Conservation (phyloP, 2,113 vertebrate genomes). For the Gobio gobio region DNA sequence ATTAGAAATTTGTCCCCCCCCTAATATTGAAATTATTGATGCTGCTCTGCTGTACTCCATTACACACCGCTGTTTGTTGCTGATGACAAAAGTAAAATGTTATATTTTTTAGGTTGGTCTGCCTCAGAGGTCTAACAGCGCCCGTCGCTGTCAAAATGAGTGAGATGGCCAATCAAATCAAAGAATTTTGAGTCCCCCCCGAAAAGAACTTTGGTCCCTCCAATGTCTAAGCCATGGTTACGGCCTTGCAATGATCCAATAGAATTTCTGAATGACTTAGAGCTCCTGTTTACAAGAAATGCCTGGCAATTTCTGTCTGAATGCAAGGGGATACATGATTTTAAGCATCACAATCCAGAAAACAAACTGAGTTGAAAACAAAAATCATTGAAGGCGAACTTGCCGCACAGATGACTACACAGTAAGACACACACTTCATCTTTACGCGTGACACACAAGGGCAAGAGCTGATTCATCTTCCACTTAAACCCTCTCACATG, state of each 20-base stretch:
- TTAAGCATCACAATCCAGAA: background rate
- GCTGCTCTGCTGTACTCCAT: too few relatives aligned
- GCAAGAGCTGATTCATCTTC: constrained; percentile 34
- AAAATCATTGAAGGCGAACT: background rate
- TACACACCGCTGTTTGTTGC: too few relatives aligned
- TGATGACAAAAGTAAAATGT: too few relatives aligned
- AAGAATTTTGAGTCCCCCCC: too few relatives aligned
- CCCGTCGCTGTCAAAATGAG: too few relatives aligned
- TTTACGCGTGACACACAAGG: constrained; percentile 1
- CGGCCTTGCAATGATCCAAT: background rate
- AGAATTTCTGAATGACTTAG: background rate
- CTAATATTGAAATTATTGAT: too few relatives aligned
- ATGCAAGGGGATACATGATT: background rate
- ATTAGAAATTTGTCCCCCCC: too few relatives aligned
- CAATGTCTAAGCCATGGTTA: too few relatives aligned
- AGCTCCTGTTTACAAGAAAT: background rate
- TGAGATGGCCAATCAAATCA: too few relatives aligned
- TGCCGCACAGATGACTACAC: background rate
- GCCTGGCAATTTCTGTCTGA: background rate
- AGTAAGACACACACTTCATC: constrained; percentile 10
- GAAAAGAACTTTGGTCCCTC: too few relatives aligned
- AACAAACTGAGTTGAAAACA: constrained; percentile 8
- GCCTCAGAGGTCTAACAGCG: too few relatives aligned
- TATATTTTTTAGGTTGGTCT: too few relatives aligned
- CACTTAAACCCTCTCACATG: constrained; percentile 30